Conservation (phyloP, 2,797 vertebrate species). For the Sandelia bainsii region DNA sequence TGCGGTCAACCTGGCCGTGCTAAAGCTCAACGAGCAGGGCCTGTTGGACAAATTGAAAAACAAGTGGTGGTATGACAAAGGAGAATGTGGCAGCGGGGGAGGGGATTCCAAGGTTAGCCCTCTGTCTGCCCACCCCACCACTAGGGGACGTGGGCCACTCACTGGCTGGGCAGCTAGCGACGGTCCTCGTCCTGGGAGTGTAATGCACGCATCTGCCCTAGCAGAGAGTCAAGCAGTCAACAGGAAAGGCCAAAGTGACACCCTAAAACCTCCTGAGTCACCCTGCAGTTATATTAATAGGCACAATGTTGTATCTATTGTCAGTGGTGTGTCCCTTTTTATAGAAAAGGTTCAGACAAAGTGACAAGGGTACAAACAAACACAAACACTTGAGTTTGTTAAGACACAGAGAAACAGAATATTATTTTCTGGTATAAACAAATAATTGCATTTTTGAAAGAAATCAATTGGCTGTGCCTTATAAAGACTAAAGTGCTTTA, state of each 20-base stretch:
- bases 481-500: conserved; percentile 2
- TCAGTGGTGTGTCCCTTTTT: conserved; percentile 55
- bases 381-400: conserved; percentile 42
- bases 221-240: conserved; percentile 32
- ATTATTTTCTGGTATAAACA: neutral
- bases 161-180: conserved; percentile 57
- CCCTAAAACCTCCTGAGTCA: conserved; percentile 31
- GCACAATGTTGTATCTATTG: conserved; percentile 56
- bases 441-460: neutral
- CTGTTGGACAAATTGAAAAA: conserved; percentile 99
- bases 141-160: conserved; percentile 65
- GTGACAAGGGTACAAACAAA: conserved; percentile 53
- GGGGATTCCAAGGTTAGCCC: conserved; percentile 99
- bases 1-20: conserved; percentile 99
- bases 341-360: conserved; percentile 54
- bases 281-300: conserved; percentile 28
- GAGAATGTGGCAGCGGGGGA: conserved; percentile 99
- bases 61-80: conserved; percentile 99
- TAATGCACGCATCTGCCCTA: conserved; percentile 79
- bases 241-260: conserved; percentile 34
- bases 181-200: conserved; percentile 66
- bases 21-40: conserved; percentile 99
- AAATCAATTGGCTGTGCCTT: conserved; percentile 10
- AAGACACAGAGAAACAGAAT: conserved; percentile 3
- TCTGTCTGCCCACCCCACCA: conserved; percentile 87